Evolutionary conservation across 2,888 invertebrate species (phyloP).

Genomic region (Pandemis corylana): DNA sequence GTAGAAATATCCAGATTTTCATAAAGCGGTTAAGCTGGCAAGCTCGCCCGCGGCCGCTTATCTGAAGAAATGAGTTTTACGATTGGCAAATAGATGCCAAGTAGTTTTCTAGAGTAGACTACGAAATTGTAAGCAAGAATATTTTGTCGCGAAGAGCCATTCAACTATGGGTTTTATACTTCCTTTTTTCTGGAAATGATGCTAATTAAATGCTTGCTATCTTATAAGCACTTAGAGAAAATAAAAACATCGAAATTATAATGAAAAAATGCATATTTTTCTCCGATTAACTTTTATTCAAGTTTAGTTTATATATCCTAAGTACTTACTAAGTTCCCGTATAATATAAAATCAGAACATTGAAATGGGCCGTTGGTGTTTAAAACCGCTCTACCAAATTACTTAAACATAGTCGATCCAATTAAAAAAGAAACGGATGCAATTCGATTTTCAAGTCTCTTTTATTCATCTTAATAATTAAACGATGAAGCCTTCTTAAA

Average conservation of each 20-base stretch:
- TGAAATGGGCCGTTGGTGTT: no score
- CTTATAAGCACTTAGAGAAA: no score
- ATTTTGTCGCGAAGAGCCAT: background rate
- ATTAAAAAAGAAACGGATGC: background rate
- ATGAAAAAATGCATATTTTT: no score
- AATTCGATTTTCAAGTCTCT: background rate
- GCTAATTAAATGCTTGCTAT: no score
- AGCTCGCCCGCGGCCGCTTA: constrained; percentile 26
- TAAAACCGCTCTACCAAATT: no score
- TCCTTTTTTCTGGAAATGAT: background rate
- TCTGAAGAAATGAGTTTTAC: constrained; percentile 34
- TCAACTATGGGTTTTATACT: background rate
- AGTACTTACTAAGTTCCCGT: no score
- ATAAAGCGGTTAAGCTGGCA: constrained; percentile 23
- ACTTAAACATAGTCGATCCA: background rate
- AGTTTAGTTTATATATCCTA: no score
- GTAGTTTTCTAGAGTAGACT: constrained; percentile 20
- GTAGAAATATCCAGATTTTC: constrained; percentile 17
- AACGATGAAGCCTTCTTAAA: background rate
- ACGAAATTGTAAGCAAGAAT: constrained; percentile 1
- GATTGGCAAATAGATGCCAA: constrained; percentile 32
- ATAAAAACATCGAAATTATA: no score
- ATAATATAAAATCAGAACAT: no score
- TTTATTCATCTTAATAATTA: background rate
- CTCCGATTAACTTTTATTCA: no score